Conservation (phyloP, 2,797 vertebrate species). For the Sebastes nivosus region DNA sequence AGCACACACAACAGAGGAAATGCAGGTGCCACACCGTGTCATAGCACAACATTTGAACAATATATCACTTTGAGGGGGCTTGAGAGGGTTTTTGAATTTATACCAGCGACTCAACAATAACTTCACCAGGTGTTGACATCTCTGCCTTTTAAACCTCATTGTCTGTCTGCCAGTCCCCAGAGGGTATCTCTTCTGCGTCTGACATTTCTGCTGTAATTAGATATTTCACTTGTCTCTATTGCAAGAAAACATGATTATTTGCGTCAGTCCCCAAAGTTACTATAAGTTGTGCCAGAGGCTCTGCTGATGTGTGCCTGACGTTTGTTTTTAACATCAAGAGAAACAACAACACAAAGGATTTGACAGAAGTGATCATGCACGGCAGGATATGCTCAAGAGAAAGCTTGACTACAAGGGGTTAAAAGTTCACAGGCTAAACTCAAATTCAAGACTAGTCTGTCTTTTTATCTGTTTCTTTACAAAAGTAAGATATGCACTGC, state of each 20-base stretch:
- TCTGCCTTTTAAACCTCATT: neutral
- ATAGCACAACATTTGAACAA: neutral
- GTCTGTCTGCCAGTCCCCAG: neutral
- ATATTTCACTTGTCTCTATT: neutral
- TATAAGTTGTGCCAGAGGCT: neutral
- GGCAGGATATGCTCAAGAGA: neutral
- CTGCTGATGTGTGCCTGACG: no score
- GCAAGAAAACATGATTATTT: neutral
- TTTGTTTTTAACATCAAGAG: neutral
- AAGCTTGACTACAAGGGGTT: neutral
- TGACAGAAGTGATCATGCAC: neutral
- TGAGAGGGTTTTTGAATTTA: neutral
- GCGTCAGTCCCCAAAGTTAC: neutral
- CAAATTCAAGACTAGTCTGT: neutral
- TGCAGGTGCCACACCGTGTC: neutral
- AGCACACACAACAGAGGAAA: neutral
- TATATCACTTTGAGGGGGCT: neutral
- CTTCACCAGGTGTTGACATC: neutral
- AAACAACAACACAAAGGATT: neutral
- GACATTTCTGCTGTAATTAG: neutral
- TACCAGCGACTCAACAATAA: neutral
- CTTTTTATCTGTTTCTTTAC: conserved; percentile 14
- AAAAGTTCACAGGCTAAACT: neutral
- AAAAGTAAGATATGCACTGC: neutral
- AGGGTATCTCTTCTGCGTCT: neutral